Percentiles rank a stretch among this genome's conserved stretches.
Conservation (phyloP, 2,113 vertebrate species). For the Pampusana beccarii region DNA sequence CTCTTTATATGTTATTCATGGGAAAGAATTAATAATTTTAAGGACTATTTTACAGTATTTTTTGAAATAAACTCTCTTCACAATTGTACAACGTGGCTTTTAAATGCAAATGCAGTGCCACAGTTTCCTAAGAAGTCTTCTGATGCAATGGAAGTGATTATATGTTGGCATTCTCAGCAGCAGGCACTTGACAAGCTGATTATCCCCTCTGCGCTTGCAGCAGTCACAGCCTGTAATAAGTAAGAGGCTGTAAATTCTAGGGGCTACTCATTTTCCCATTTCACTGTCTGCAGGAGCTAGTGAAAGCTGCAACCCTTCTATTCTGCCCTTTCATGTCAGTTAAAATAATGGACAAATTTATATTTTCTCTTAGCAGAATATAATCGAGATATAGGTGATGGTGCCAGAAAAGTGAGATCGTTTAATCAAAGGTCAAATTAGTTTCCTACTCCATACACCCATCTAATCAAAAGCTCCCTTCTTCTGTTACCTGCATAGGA, state of each 20-base stretch:
- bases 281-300: conserved; percentile 59
- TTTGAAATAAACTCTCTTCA: conserved; percentile 48
- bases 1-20: neutral
- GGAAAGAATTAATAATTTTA: conserved; percentile 53
- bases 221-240: conserved; percentile 72
- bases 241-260: conserved; percentile 65
- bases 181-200: conserved; percentile 74
- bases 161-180: conserved; percentile 63
- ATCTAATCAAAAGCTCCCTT: conserved; percentile 30
- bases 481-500: conserved; percentile 13
- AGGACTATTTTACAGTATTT: conserved; percentile 29
- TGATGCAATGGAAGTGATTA: conserved; percentile 60
- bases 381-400: conserved; percentile 68
- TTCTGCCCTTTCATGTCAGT: conserved; percentile 65
- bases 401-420: conserved; percentile 41
- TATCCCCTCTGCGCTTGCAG: conserved; percentile 63
- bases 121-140: conserved; percentile 55
- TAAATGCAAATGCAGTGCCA: conserved; percentile 68
- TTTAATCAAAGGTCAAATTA: conserved; percentile 67
- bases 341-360: conserved; percentile 70
- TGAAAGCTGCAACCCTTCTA: conserved; percentile 58
- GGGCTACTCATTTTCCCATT: conserved; percentile 71
- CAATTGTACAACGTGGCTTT: conserved; percentile 43
- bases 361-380: conserved; percentile 5
- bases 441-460: conserved; percentile 28